Evolutionary conservation across 2,888 invertebrate genomes (phyloP).

Genomic region (Pelosia muscerda): DNA sequence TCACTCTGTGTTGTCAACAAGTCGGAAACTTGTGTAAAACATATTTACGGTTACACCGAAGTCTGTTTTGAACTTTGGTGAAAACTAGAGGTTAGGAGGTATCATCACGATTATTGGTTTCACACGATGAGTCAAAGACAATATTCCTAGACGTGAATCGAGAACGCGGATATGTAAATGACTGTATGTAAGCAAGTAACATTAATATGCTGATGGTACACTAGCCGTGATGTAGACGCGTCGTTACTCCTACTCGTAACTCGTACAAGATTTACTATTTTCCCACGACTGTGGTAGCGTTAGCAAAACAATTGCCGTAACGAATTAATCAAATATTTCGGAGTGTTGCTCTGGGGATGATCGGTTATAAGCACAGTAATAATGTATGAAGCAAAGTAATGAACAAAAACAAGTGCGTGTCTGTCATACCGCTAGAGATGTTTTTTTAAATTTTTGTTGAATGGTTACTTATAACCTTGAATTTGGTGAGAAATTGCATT

Average conservation of each 20-base stretch:
- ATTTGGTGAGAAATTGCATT: conserved; percentile 3
- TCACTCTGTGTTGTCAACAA: no score
- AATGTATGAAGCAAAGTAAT: neutral
- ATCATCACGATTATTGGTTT: conserved; percentile 1
- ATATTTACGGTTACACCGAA: no score
- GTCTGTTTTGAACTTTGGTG: no score
- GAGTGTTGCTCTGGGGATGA: neutral
- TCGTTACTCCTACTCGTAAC: conserved; percentile 47
- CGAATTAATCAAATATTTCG: conserved; percentile 25
- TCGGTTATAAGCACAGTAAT: neutral
- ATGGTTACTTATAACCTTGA: conserved; percentile 1
- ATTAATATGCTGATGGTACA: conserved; percentile 33
- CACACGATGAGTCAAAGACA: neutral
- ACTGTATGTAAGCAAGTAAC: conserved; percentile 18
- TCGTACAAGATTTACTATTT: conserved; percentile 63
- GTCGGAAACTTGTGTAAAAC: no score
- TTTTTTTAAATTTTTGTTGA: neutral
- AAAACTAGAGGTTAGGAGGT: no score
- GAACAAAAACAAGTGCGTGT: neutral
- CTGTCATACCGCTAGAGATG: neutral
- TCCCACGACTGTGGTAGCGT: conserved; percentile 60
- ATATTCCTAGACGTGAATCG: conserved; percentile 17
- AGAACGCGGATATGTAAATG: conserved; percentile 23
- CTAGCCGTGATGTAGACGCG: conserved; percentile 29
- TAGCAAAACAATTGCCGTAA: conserved; percentile 47